A percentile compares a stretch with the other conserved stretches of the same genome.
These are phyloP conservation scores for Monopterus albus DNA, from an alignment of 2,113 vertebrate species.

Conservation along the genomic window DNA sequence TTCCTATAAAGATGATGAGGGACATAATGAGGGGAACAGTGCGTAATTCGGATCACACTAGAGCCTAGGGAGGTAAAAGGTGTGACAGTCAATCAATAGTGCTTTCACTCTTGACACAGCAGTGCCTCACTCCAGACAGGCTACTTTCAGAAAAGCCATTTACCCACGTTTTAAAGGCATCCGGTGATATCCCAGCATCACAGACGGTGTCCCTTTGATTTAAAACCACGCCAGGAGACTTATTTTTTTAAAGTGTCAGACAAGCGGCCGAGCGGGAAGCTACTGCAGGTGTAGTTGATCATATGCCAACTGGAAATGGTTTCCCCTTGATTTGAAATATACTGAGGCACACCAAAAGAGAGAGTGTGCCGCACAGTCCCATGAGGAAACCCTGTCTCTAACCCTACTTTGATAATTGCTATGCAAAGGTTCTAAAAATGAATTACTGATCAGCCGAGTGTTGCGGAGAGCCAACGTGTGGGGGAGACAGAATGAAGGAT, in stretches of 20 bases:
- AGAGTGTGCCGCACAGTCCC: conserved; percentile 50
- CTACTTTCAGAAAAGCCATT: conserved; percentile 67
- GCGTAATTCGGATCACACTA: conserved; percentile 31
- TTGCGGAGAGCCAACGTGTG: conserved; percentile 83
- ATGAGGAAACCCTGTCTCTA: conserved; percentile 81
- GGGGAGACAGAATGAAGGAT: conserved; percentile 83
- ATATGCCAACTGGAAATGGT: conserved; percentile 78
- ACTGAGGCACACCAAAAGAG: conserved; percentile 69
- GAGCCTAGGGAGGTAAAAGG: conserved; percentile 12
- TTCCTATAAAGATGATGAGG: conserved; percentile 21
- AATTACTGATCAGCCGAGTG: conserved; percentile 90
- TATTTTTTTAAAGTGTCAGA: conserved; percentile 79
- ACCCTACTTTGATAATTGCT: conserved; percentile 88
- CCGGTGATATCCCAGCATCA: conserved; percentile 56
- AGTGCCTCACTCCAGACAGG: conserved; percentile 43
- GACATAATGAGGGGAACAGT: conserved; percentile 34
- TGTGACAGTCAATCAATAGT: conserved; percentile 56
- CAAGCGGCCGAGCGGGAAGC: conserved; percentile 72
- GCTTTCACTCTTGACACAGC: conserved; percentile 44
- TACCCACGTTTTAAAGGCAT: conserved; percentile 66
- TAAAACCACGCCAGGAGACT: conserved; percentile 73
- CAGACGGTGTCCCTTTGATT: conserved; percentile 73
- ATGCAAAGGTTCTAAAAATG: conserved; percentile 85
- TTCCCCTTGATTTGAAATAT: conserved; percentile 78
- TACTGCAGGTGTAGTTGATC: conserved; percentile 76